Conservation (phyloP, 2,113 vertebrate genomes). For the Coryphaenoides rupestris region DNA sequence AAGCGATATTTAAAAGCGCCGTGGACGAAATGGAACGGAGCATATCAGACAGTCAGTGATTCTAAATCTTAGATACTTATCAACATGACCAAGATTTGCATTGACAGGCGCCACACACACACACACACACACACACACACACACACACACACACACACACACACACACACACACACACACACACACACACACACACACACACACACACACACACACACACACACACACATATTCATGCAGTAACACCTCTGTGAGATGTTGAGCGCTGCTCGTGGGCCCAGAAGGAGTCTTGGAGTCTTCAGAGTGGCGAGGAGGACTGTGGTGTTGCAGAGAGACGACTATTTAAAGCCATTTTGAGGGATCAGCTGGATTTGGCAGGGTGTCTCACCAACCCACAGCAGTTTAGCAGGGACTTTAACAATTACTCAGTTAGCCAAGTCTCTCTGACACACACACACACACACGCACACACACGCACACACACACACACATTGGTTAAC, state of each 20-base stretch:
- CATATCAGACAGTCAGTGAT: not conserved
- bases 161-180: constrained; percentile 6
- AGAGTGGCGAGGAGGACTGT: not conserved
- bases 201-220: not conserved
- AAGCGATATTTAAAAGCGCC: not conserved
- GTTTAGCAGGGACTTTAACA: not conserved
- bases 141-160: constrained; percentile 13
- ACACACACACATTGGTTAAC: not conserved
- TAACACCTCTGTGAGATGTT: not conserved
- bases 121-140: constrained; percentile 1
- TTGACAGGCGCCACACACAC: too few species aligned
- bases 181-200: constrained; percentile 3
- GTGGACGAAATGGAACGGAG: not conserved
- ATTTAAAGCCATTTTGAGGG: not conserved
- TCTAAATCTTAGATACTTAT: not conserved
- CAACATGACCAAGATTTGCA: too few species aligned
- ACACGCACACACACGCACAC: not conserved
- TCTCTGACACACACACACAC: not conserved
- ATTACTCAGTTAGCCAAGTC: not conserved
- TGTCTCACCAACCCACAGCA: not conserved
- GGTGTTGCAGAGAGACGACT: not conserved
- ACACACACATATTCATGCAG: not conserved
- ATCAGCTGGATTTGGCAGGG: not conserved
- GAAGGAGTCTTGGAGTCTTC: not conserved
- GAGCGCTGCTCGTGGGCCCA: not conserved